Percentiles rank a stretch among this genome's conserved stretches.
phyloP scores from a whole-genome alignment of 2,113 vertebrate species.

The Uria aalge region DNA sequence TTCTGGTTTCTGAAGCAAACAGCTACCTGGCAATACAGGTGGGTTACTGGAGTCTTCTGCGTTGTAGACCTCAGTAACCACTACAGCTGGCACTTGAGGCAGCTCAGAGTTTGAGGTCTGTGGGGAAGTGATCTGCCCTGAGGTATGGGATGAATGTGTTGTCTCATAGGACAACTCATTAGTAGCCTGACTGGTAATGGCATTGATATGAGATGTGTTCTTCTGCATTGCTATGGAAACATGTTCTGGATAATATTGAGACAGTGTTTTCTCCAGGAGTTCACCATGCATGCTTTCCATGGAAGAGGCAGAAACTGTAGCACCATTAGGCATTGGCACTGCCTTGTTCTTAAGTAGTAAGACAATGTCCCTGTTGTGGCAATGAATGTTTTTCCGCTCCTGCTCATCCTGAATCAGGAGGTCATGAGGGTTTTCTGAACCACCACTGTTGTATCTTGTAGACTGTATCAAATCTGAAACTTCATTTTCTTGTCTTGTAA shows the following conservation, averaged over 20 bases:
- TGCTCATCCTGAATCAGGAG: slow-evolving; percentile 73
- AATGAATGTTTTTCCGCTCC: slow-evolving; percentile 76
- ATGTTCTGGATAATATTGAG: slow-evolving; percentile 89
- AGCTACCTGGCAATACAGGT: slow-evolving; percentile 76
- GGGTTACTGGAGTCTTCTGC: slow-evolving; percentile 73
- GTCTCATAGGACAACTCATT: slow-evolving; percentile 77
- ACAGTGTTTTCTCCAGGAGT: slow-evolving; percentile 88
- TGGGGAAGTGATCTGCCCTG: slow-evolving; percentile 85
- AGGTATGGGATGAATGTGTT: slow-evolving; percentile 85
- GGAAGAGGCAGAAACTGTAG: slow-evolving; percentile 85
- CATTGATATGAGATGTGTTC: slow-evolving; percentile 80
- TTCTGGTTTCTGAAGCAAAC: slow-evolving; percentile 69
- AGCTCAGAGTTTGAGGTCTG: slow-evolving; percentile 83
- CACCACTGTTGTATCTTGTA: slow-evolving; percentile 70
- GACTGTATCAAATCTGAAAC: slow-evolving; percentile 69
- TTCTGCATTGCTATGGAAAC: slow-evolving; percentile 87
- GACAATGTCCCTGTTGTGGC: slow-evolving; percentile 81
- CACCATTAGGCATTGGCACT: slow-evolving; percentile 88
- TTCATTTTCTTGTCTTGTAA: slow-evolving; percentile 61
- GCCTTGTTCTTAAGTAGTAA: slow-evolving; percentile 83
- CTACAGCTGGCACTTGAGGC: slow-evolving; percentile 77
- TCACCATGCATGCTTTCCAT: slow-evolving; percentile 84
- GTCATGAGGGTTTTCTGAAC: slow-evolving; percentile 56
- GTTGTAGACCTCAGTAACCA: slow-evolving; percentile 71
- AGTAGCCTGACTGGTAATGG: slow-evolving; percentile 79